Evolutionary conservation across 2,113 vertebrate species (phyloP).

Genomic region (Nothobranchius furzeri): DNA sequence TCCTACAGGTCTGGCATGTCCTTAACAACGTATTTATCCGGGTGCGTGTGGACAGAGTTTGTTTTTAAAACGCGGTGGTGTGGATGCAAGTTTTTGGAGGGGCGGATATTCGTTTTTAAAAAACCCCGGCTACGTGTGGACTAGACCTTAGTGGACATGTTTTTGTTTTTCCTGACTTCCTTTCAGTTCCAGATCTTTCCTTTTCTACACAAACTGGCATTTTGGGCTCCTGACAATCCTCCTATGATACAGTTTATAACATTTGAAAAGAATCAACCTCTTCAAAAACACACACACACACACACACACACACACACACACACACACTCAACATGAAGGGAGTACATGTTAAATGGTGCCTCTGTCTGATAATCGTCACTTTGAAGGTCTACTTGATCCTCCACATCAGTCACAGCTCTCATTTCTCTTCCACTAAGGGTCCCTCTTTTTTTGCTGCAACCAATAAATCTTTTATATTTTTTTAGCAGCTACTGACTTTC

Average conservation of each 20-base stretch:
- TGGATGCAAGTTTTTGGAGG: too few relatives aligned
- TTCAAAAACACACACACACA: conserved; percentile 16
- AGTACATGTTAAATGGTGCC: conserved; percentile 50
- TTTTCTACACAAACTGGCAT: too few relatives aligned
- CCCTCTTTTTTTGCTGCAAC: conserved; percentile 12
- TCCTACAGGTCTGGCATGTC: too few relatives aligned
- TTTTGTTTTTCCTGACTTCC: too few relatives aligned
- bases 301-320: conserved; percentile 11
- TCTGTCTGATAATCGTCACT: conserved; percentile 45
- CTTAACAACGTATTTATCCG: too few relatives aligned
- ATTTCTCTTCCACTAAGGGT: conserved; percentile 43
- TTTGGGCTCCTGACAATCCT: too few relatives aligned
- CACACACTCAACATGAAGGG: conserved; percentile 19
- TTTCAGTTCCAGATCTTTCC: too few relatives aligned
- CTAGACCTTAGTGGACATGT: too few relatives aligned
- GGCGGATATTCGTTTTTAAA: too few relatives aligned
- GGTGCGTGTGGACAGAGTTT: too few relatives aligned
- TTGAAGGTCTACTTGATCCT: conserved; percentile 61
- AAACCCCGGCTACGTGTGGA: too few relatives aligned
- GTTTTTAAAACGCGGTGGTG: too few relatives aligned
- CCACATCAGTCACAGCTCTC: conserved; percentile 48
- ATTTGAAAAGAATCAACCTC: conserved; percentile 10
- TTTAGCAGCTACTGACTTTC: neutral
- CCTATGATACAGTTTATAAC: conserved; percentile 2
- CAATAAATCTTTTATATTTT: neutral